Evolutionary conservation across 2,888 invertebrate species (phyloP), one percentile per base, ranked within the genome.

Genomic region (Dendrolimus pini): DNA sequence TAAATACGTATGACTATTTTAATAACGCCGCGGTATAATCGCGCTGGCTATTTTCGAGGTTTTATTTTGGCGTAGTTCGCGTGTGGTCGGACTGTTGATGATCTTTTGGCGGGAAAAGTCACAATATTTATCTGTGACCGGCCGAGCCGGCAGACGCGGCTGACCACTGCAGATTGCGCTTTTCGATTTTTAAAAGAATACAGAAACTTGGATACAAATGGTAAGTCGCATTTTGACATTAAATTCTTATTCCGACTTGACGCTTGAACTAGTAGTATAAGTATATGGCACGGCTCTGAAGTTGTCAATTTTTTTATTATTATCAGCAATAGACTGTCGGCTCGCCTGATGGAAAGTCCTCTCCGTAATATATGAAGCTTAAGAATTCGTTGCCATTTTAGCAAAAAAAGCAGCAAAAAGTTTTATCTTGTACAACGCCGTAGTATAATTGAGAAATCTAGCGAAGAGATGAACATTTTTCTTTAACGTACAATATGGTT

Each of bases 21-120:
- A 81, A 88, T 86, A 81, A 78, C 78, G 77, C 80, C 74, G 80
- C 82, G 77, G 78, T 70, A 73, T 70, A 73, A 80, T 76, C 73
- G 80, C 76, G 75, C 65, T 73, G 77, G 86, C 85, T 90, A 90
- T 90, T 90, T 90, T 82, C 56, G 83, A 85, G 70, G 80, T 88
- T 88, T 90, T 90, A 90, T 90, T 90, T 89, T 85, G 80, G 88
- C 86, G 83, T 82, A 81, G 89, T 89, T 89, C 87, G 89, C 87
- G 90, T 89, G 90, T 90, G 90, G 90, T 89, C 85, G 80, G 67
- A 65, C 64, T 66, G 67, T 72, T 70, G 71, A 73, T 74, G 75
- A 70, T 76, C 75, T 85, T 88, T 88, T 88, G 88, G 89, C 89
- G 88, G 89, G 84, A 87, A 87, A 85, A 77, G 75, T 75, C 79